Evolutionary conservation across 92 coral and sea anemone genomes (phyloP), one percentile per base, ranked within the genome.

Genomic region (Bergia puertoricense): DNA sequence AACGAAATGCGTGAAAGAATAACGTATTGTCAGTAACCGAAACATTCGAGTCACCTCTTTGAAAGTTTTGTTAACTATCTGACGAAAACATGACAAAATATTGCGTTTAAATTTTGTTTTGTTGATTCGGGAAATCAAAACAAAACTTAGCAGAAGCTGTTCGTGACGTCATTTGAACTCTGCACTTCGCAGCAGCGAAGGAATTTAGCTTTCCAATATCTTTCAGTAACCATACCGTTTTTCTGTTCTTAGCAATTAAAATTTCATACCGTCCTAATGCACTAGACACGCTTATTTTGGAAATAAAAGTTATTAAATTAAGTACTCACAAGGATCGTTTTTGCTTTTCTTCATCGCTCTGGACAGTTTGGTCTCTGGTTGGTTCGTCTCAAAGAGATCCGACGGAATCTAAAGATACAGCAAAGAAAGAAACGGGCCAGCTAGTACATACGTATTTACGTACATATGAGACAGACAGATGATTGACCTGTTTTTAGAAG

Each of bases 321-420:
- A n/a, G 88, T 91, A 91, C 93, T 91, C 68, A 91, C 93, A 83
- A 13, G 93, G 90, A 62, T 91, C 93, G 50, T 79, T 88, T 69
- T 87, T 91, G 38, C 88, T 86, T 73, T 86, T 88, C 79, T 91
- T 91, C 75, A 89, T 77, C 69, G 79, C 71, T 86, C 81, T n/a
- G n/a, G n/a, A n/a, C 80, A 81, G 80, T 87, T 16, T 41, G 84
- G 85, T 87, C 45, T 65, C 72, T 86, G 71, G 42, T 20, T 56
- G 37, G 23, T 48, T 90, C 44, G 85, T 57, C 57, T 67, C 86
- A 67, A 74, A 39, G 77, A 74, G 77, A 74, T 74, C 42, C 36
- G 79, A 76, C 46, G 50, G 37, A 76, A 15, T 39, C 79, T 76
- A 42, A 6, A 76, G 15, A 74, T 74, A 74, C 38, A 8, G 48